Evolutionary conservation across 2,113 vertebrate species (phyloP).

Genomic region (Lichenostomus cassidix): DNA sequence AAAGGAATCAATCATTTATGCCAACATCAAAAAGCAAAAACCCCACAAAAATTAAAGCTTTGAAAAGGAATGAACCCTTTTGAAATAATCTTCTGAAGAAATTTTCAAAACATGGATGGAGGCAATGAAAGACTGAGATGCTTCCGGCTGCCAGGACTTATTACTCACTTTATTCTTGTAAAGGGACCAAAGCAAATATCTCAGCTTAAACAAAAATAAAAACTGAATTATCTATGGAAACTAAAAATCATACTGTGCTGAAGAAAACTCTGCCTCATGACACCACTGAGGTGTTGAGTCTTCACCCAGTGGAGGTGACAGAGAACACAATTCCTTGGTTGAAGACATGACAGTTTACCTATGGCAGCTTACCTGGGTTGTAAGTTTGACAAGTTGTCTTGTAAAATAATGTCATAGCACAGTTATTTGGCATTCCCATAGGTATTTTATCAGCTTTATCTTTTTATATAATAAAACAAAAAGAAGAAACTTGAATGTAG

Average conservation of each 20-base stretch:
- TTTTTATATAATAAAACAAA: neutral
- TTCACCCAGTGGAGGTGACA: neutral
- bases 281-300: neutral
- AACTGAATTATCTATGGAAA: neutral
- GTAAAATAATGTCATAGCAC: constrained; percentile 30
- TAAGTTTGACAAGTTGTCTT: constrained; percentile 1
- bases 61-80: neutral
- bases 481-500: neutral
- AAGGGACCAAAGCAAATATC: neutral
- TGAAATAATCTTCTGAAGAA: neutral
- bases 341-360: neutral
- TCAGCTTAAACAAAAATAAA: neutral
- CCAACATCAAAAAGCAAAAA: neutral
- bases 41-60: neutral
- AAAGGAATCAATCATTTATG: neutral
- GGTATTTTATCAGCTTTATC: neutral
- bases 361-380: neutral
- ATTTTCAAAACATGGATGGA: neutral
- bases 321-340: neutral
- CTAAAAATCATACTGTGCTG: neutral
- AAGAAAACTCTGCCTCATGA: neutral
- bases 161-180: neutral
- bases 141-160: neutral
- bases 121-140: neutral
- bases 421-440: neutral